Evolutionary conservation across 35 echinoderm and acorn worm species (phyloP).

Genomic region (Ophiothrix spiculata): DNA sequence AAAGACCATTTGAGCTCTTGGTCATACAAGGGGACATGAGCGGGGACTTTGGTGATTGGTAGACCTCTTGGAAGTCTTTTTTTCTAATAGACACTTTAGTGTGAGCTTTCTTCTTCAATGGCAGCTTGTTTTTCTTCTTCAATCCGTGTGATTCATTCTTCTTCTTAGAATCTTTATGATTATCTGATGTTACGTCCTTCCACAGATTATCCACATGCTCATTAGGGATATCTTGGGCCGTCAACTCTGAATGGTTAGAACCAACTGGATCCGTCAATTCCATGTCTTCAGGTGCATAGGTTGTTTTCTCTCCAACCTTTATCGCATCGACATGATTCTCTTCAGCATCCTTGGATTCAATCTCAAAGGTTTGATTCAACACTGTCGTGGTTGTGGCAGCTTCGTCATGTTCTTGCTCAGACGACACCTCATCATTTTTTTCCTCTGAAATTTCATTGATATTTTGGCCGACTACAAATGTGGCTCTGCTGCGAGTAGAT

Average conservation of each 20-base stretch:
- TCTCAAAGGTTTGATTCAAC: not conserved
- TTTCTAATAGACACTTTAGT: not conserved
- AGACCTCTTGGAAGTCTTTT: not conserved
- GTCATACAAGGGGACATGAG: not conserved
- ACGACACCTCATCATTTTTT: not conserved
- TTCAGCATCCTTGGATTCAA: not conserved
- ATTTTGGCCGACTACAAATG: not conserved
- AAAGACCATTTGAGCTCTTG: not conserved
- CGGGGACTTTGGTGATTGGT: not conserved
- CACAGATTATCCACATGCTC: not conserved
- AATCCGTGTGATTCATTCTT: not conserved
- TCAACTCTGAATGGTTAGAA: too few relatives aligned
- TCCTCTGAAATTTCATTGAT: not conserved
- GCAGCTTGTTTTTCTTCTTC: not conserved
- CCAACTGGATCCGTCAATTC: not conserved
- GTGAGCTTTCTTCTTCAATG: not conserved
- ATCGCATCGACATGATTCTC: not conserved
- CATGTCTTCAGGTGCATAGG: not conserved
- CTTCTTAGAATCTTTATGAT: not conserved
- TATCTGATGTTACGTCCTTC: not conserved
- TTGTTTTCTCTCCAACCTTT: not conserved
- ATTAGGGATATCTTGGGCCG: not conserved
- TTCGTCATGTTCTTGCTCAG: not conserved
- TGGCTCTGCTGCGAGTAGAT: not conserved
- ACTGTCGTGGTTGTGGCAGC: not conserved